These are phyloP conservation scores for Toxotes chatareus DNA, from an alignment of 2,113 vertebrate species.

Conservation along the genomic window DNA sequence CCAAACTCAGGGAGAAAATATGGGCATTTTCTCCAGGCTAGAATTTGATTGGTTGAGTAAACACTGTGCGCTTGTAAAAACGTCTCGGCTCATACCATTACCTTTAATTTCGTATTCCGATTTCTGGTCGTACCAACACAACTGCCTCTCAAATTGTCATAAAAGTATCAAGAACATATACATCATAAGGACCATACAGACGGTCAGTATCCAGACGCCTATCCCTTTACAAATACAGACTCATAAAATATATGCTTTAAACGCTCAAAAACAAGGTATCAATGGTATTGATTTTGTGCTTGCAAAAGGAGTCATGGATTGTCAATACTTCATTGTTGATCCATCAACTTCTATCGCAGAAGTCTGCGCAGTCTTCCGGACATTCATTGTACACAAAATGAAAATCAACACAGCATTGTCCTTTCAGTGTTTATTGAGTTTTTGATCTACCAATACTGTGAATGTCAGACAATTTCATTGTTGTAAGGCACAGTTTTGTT, in stretches of 20 bases:
- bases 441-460: slow-evolving; percentile 73
- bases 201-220: background rate
- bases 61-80: slow-evolving; percentile 18
- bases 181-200: background rate
- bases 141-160: background rate
- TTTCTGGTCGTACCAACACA: background rate
- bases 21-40: rapidly evolving
- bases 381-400: background rate
- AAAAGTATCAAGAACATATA: background rate
- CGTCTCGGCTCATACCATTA: background rate
- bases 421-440: slow-evolving; percentile 73
- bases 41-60: slow-evolving; percentile 54
- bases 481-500: slow-evolving; percentile 81
- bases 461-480: slow-evolving; percentile 58
- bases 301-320: background rate
- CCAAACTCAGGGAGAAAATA: background rate
- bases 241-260: background rate
- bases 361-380: background rate
- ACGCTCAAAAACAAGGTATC: background rate
- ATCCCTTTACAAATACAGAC: background rate
- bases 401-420: slow-evolving; percentile 27
- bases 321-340: background rate
- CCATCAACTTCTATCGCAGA: too few relatives aligned
- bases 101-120: background rate
- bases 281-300: background rate